phyloP scores from a whole-genome alignment of 2,797 vertebrate species.

The Malacoraja senta region DNA sequence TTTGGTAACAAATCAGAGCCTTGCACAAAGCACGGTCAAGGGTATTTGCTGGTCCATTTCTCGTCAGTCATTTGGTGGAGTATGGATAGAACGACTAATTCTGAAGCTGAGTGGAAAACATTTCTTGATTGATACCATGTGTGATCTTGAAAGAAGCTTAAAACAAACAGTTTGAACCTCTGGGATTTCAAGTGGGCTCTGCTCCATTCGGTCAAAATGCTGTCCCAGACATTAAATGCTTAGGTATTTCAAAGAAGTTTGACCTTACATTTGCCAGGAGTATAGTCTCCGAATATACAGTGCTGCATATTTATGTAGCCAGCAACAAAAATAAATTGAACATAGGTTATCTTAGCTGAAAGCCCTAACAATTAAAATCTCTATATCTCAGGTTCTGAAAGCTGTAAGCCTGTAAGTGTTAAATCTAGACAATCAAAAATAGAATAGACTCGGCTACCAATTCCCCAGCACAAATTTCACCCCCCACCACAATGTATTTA shows the following conservation, averaged over 20 bases:
- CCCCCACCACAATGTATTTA: not conserved
- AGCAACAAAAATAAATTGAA: constrained; percentile 34
- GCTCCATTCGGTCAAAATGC: constrained; percentile 1
- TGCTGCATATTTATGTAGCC: constrained; percentile 28
- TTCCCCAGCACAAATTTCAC: not conserved
- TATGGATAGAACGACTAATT: not conserved
- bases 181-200: constrained; percentile 20
- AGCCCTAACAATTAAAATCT: not conserved
- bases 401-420: not conserved
- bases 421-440: not conserved
- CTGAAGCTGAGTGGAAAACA: constrained; percentile 12
- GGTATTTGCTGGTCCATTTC: constrained; percentile 1
- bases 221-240: constrained; percentile 16
- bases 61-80: not conserved
- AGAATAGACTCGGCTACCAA: not conserved
- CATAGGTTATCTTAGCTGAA: constrained; percentile 23
- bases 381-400: not conserved
- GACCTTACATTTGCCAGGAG: constrained; percentile 31
- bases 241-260: constrained; percentile 22
- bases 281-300: not conserved
- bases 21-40: not conserved
- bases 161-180: constrained; percentile 32
- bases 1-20: not conserved
- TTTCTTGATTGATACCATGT: constrained; percentile 26
- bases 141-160: constrained; percentile 30